Base-by-base conservation (phyloP, 1,140 invertebrate species). In the Aphaenogaster rudis region DNA sequence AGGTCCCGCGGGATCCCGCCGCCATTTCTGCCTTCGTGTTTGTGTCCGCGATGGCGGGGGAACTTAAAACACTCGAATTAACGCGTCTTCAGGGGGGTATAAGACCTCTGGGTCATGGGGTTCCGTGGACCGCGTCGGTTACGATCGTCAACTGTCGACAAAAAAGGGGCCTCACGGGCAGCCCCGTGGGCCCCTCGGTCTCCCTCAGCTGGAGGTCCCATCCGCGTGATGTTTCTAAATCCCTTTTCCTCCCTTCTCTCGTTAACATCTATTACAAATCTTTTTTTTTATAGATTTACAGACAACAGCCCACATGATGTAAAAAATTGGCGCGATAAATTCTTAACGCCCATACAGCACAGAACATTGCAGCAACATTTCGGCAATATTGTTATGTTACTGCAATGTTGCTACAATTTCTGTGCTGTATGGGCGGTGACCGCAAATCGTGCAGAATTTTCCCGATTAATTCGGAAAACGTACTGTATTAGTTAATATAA, bases 111-210 rank as follows among this genome's bases (percentile, higher is more conserved):
- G 33, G 48, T 81, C 52, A 64, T 9, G 36, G 11, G 50, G 39
- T 87, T 78, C 39, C 50, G 39, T 78, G 61, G 21, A 33, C 28
- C n/a, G n/a, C 72, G 48, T 67, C 39, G 42, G 21, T 69, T 69
- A 21, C 42, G 21, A 45, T 63, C 82, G 15, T 76, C 52, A 71
- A 86, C 77, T 69, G 64, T 80, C 17, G 77, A 87, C 42, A 91
- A 91, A 91, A 82, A 91, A 90, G 54, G 86, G 89, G 86, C 91
- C 91, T 91, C 91, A 87, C 61, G 69, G 85, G 78, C n/a, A 66
- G 33, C 36, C 15, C 33, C 63, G 7, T 17, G 48, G 81, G 50
- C 59, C 69, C n/a, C 57, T 74, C 1, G 15, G n/a, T 17, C 52
- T 86, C 4, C 54, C 88, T 88, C 91, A 88, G 91, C 86, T 81